Base-by-base conservation (phyloP, 2,888 invertebrate species). In the Resseliella maxima region DNA sequence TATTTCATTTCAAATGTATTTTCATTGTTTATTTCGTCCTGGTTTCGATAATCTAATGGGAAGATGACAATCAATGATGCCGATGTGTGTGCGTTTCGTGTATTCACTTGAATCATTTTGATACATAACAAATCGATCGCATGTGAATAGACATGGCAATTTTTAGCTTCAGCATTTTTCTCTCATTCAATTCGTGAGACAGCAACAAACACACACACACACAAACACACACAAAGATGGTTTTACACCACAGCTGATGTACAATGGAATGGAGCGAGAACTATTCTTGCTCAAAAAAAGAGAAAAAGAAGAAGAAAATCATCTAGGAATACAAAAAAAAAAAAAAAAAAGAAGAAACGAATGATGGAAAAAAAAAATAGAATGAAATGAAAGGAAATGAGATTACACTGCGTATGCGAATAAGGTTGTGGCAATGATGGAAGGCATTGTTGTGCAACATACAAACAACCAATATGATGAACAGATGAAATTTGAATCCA, bases 401-500 rank as follows among this genome's bases (percentile, higher is more conserved):
- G 83, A 83, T 83, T 83, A 83, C 83, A 38, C 38, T 36, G n/a
- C 36, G 83, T 5, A 35, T 81, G 18, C 15, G 35, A 50, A 24
- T n/a, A 59, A 59, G 6, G 35, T 36, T 36, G 15, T 36, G 36
- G n/a, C 0, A 64, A 24, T 24, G 31, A 6, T 64, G 27, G 27
- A 18, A 81, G 24, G 15, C 15, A 21, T 15, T 18, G 35, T 35
- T 81, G 81, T 15, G 15, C 24, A 21, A 72, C 72, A 21, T 35
- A 15, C 35, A 54, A 54, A 54, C 54, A 3, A 5, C 5, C 41
- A 64, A 24, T 12, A 21, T 5, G 31, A 64, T 64, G 1, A 83
- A 1, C 83, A 83, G 24, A 83, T 83, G 83, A 83, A 83, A 83
- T 83, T 83, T 38, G 83, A 83, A 83, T 83, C 83, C 83, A 83